Evolutionary conservation across 1,140 invertebrate genomes (phyloP).

Genomic region (Mizuhopecten yessoensis): DNA sequence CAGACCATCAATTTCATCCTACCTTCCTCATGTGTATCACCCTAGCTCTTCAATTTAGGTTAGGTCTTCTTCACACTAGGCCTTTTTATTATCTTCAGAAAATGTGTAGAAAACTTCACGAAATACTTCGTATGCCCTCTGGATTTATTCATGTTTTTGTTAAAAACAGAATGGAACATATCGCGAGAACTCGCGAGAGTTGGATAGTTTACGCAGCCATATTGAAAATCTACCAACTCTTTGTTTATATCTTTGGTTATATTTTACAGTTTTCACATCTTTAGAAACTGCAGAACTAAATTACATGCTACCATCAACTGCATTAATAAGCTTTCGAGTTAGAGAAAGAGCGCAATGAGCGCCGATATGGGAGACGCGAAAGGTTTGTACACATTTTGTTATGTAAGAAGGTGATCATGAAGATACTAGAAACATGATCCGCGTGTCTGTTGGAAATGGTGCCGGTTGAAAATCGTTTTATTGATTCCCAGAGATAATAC

Average conservation of each 20-base stretch:
- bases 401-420: too few relatives aligned
- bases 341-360: neutral
- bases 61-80: too few relatives aligned
- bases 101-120: too few relatives aligned
- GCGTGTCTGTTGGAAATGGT: neutral
- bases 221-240: neutral
- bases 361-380: neutral
- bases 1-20: too few relatives aligned
- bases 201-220: constrained; percentile 37
- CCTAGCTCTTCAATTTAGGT: too few relatives aligned
- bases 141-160: too few relatives aligned
- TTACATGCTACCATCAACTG: neutral
- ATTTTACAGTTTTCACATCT: neutral
- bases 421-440: neutral
- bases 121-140: too few relatives aligned
- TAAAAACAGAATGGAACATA: neutral
- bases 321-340: neutral
- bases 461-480: neutral
- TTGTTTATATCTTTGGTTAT: neutral
- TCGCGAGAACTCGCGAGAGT: neutral
- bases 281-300: neutral
- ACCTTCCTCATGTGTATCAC: too few relatives aligned
- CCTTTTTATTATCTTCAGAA: too few relatives aligned
- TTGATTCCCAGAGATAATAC: too few relatives aligned
- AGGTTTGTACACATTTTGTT: too few relatives aligned